A percentile compares a stretch with the other conserved stretches of the same genome.
Evolutionary conservation across 2,113 vertebrate species (phyloP).

Genomic region (Hemiscyllium ocellatum): DNA sequence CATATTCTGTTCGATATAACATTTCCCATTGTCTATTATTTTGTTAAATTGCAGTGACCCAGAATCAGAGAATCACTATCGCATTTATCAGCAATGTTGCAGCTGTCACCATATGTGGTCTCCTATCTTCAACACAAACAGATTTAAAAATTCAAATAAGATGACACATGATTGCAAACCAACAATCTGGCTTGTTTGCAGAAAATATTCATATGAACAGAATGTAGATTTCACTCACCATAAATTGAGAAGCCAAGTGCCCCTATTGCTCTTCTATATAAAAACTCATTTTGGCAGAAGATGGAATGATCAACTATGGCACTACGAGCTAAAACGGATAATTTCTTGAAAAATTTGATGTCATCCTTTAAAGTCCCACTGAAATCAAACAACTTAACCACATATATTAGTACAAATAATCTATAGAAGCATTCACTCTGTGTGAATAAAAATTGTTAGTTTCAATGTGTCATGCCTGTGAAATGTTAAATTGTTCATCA

Average conservation of each 20-base stretch:
- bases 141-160: not conserved
- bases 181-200: not conserved
- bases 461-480: not conserved
- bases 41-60: not conserved
- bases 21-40: not conserved
- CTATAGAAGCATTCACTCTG: not conserved
- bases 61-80: not conserved
- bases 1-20: not conserved
- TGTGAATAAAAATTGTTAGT: not conserved
- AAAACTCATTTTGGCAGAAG: not conserved
- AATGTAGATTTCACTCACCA: not conserved
- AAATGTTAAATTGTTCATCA: not conserved
- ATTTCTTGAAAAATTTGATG: not conserved
- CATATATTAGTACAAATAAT: not conserved
- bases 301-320: not conserved
- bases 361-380: not conserved
- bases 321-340: not conserved
- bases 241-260: not conserved
- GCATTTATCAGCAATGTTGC: not conserved
- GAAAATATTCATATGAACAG: not conserved
- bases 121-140: not conserved
- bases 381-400: not conserved
- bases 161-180: not conserved
- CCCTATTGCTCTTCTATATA: not conserved
- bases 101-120: not conserved